phyloP scores from a whole-genome alignment of 2,113 vertebrate genomes.

The Tragelaphus buxtoni region DNA sequence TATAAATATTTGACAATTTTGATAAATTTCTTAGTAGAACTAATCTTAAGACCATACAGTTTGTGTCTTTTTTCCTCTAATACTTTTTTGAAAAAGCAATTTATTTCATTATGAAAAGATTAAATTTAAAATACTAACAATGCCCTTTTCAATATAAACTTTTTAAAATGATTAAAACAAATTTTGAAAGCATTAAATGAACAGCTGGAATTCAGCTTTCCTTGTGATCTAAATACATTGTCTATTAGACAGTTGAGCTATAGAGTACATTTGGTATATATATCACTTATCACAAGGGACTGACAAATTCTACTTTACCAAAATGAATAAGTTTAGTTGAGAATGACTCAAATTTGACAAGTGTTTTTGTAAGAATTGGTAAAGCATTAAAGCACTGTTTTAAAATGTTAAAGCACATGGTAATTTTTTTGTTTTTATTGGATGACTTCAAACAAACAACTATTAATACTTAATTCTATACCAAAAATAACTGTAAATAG shows the following conservation, averaged over 20 bases:
- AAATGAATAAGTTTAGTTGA: conserved; percentile 10
- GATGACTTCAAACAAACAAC: background rate
- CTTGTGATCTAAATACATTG: background rate
- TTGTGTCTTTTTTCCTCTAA: background rate
- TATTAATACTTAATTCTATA: background rate
- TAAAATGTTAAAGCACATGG: background rate
- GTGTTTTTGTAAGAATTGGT: background rate
- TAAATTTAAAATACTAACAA: background rate
- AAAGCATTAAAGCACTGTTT: background rate
- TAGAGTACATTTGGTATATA: background rate
- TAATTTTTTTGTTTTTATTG: conserved; percentile 8
- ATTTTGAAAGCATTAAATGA: background rate
- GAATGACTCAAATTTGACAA: background rate
- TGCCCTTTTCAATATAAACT: background rate
- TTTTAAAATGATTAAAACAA: background rate
- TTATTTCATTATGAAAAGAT: conserved; percentile 10
- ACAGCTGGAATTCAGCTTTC: background rate
- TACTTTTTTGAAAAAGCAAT: conserved; percentile 6
- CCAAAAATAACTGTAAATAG: background rate
- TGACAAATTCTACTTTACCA: background rate
- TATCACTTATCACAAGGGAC: background rate
- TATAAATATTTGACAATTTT: background rate
- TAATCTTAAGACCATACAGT: background rate
- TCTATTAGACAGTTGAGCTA: background rate
- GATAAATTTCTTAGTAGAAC: background rate